Evolutionary conservation across 2,797 vertebrate genomes (phyloP).

Genomic region (Morelia viridis): DNA sequence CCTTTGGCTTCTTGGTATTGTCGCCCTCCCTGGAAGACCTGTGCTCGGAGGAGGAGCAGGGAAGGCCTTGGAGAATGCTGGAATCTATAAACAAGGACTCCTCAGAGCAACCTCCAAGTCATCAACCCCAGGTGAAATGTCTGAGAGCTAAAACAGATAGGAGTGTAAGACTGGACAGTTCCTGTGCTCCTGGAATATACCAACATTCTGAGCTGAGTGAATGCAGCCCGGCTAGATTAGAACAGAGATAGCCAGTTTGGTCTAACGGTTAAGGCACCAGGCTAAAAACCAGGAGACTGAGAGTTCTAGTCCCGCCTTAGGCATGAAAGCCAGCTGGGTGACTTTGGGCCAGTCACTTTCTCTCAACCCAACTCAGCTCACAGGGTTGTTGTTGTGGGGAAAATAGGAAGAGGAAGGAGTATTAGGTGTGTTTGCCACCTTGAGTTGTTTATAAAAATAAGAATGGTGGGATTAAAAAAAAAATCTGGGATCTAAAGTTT

Average conservation of each 20-base stretch:
- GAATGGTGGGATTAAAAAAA: too few relatives aligned
- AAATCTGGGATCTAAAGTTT: background rate
- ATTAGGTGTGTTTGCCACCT: too few relatives aligned
- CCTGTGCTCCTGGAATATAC: background rate
- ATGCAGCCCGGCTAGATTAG: background rate
- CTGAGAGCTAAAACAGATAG: background rate
- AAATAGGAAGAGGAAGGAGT: too few relatives aligned
- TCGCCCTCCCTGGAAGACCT: background rate
- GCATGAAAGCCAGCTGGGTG: too few relatives aligned
- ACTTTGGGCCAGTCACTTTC: too few relatives aligned
- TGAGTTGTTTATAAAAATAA: too few relatives aligned
- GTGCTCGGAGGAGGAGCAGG: background rate
- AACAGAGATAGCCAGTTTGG: background rate
- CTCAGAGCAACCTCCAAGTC: background rate
- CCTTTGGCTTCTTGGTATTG: background rate
- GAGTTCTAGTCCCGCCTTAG: too few relatives aligned
- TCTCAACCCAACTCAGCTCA: too few relatives aligned
- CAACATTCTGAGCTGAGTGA: background rate
- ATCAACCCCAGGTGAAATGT: background rate
- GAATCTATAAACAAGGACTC: background rate
- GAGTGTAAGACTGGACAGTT: background rate
- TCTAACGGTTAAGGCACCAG: too few relatives aligned
- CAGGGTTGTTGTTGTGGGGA: too few relatives aligned
- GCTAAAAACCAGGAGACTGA: too few relatives aligned
- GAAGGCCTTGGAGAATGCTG: background rate